A percentile compares a stretch with the other conserved stretches of the same genome.
Evolutionary conservation across 2,797 vertebrate genomes (phyloP).

Genomic region (Miichthys miiuy): DNA sequence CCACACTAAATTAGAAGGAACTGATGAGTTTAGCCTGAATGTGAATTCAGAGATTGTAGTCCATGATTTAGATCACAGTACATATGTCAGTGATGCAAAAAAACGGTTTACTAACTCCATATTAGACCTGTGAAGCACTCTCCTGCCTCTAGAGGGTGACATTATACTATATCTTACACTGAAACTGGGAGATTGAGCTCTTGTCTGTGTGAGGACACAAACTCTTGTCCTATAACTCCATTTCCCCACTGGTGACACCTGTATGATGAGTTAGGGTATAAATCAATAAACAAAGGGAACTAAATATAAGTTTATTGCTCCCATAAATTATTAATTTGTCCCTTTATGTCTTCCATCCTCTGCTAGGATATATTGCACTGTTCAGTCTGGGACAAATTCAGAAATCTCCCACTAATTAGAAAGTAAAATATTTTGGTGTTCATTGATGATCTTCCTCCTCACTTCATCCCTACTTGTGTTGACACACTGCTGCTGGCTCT

Average conservation of each 20-base stretch:
- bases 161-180: background rate
- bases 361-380: rapidly evolving
- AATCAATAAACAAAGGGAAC: background rate
- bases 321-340: background rate
- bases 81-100: background rate
- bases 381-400: background rate
- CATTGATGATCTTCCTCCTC: too few relatives aligned
- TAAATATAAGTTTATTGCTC: background rate
- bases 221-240: background rate
- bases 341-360: background rate
- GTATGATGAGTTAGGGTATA: background rate
- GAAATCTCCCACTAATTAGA: background rate
- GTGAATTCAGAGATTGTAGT: too few relatives aligned
- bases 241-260: too few relatives aligned
- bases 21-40: too few relatives aligned
- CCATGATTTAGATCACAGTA: background rate
- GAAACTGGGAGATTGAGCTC: background rate
- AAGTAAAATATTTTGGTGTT: background rate
- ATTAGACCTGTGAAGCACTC: background rate
- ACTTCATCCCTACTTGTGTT: background rate
- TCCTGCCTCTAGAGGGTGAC: constrained; percentile 22
- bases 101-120: rapidly evolving
- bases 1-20: too few relatives aligned
- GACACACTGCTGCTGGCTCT: background rate
- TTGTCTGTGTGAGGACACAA: background rate